phyloP scores from a whole-genome alignment of 2,113 vertebrate species.

The Stegastes partitus region DNA sequence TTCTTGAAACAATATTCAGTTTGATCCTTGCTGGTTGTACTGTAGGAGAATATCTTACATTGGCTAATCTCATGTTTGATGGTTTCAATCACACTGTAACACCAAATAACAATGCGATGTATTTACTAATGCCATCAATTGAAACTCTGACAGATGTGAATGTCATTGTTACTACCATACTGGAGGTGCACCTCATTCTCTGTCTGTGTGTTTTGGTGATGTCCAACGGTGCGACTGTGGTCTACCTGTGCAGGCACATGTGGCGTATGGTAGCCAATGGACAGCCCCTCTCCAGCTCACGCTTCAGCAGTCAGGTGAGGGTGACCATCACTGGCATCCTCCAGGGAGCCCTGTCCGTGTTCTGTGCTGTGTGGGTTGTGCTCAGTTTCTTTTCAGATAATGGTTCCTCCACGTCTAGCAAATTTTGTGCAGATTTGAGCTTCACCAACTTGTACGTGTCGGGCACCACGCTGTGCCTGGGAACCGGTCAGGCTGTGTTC shows the following conservation, averaged over 20 bases:
- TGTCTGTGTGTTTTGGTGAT: slow-evolving; percentile 59
- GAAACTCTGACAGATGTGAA: too few species aligned
- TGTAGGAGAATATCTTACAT: too few species aligned
- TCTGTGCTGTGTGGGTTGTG: background rate
- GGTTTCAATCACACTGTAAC: too few species aligned
- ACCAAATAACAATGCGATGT: too few species aligned
- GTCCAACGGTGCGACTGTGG: slow-evolving; percentile 52
- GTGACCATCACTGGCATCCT: slow-evolving; percentile 36
- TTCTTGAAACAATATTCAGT: slow-evolving; percentile 23
- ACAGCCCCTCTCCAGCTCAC: background rate
- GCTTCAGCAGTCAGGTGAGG: slow-evolving; percentile 36
- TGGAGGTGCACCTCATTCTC: background rate
- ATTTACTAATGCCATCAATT: too few species aligned
- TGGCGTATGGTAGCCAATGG: slow-evolving; percentile 28
- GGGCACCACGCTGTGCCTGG: slow-evolving; percentile 24
- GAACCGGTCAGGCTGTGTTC: slow-evolving; percentile 49
- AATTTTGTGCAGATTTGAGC: background rate
- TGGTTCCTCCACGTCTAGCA: rapidly evolving
- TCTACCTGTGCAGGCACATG: slow-evolving; percentile 70
- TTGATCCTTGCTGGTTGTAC: background rate
- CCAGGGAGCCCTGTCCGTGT: slow-evolving; percentile 16
- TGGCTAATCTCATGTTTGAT: too few species aligned
- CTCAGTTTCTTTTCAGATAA: rapidly evolving
- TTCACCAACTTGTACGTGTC: slow-evolving; percentile 27
- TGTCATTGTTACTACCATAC: rapidly evolving